A percentile compares a stretch with the other conserved stretches of the same genome.
Conservation (phyloP, 2,888 invertebrate genomes). For the Scaeva pyrastri region DNA sequence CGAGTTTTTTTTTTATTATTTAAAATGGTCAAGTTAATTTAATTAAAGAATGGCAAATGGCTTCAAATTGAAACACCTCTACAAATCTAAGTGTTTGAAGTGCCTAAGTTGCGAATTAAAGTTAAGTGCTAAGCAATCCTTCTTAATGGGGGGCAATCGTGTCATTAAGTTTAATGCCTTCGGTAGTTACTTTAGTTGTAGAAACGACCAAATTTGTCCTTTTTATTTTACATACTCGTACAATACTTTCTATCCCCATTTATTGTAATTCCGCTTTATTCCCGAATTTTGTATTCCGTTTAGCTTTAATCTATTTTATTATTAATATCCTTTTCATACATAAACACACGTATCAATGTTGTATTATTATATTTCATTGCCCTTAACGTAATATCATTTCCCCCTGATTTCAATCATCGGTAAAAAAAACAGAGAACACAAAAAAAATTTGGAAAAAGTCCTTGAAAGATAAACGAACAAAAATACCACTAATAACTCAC, state of each 20-base stretch:
- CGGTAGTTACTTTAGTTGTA: too few relatives aligned
- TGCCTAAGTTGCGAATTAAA: neutral
- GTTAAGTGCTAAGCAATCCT: neutral
- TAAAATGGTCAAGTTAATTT: conserved; percentile 24
- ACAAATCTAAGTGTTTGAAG: neutral
- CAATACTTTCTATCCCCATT: too few relatives aligned
- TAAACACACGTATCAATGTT: too few relatives aligned
- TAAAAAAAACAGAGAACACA: neutral
- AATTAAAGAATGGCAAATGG: neutral
- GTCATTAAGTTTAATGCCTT: too few relatives aligned
- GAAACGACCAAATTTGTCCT: too few relatives aligned
- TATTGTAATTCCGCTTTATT: too few relatives aligned
- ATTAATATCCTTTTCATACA: too few relatives aligned
- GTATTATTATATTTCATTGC: conserved; percentile 9
- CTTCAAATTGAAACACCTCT: neutral
- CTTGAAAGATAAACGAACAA: conserved; percentile 47
- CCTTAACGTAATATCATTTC: neutral
- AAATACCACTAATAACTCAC: conserved; percentile 52
- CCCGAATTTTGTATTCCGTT: too few relatives aligned
- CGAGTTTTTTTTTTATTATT: conserved; percentile 42
- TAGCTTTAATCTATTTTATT: too few relatives aligned
- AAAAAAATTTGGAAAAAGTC: conserved; percentile 22
- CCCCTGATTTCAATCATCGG: conserved; percentile 26
- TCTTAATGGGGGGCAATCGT: too few relatives aligned
- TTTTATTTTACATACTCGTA: too few relatives aligned